Percentiles rank a stretch among this genome's conserved stretches.
Conservation (phyloP, 1,140 invertebrate species). For the Stegodyphus dumicola region DNA sequence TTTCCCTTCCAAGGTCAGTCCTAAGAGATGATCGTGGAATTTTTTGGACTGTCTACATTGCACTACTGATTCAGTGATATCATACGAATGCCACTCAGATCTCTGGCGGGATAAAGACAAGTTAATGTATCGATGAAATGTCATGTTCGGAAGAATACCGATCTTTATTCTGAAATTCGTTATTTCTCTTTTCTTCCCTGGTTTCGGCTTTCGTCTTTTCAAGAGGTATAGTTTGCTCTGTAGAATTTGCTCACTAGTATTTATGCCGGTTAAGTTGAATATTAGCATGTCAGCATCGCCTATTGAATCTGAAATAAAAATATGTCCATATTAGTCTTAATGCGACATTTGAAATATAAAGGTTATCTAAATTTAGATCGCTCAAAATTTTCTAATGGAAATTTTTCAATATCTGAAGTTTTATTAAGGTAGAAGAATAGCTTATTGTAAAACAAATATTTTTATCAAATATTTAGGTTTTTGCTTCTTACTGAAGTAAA, state of each 20-base stretch:
- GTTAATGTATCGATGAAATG: slow-evolving; percentile 9
- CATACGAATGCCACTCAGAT: slow-evolving; percentile 41
- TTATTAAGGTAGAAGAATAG: too few relatives aligned
- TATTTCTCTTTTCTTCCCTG: slow-evolving; percentile 6
- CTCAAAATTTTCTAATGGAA: too few relatives aligned
- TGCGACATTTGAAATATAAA: too few relatives aligned
- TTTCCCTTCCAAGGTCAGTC: slow-evolving; percentile 19
- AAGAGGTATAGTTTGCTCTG: slow-evolving; percentile 41
- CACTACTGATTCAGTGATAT: slow-evolving; percentile 35
- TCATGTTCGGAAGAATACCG: slow-evolving; percentile 30
- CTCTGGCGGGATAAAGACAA: slow-evolving; percentile 13
- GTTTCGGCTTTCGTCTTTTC: slow-evolving; percentile 18
- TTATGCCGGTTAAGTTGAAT: slow-evolving; percentile 68
- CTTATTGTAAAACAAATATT: too few relatives aligned
- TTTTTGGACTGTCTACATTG: slow-evolving; percentile 8
- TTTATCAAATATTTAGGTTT: too few relatives aligned
- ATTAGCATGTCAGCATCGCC: slow-evolving; percentile 62
- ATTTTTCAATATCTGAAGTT: too few relatives aligned
- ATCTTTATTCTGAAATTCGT: slow-evolving; percentile 27
- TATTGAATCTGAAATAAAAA: slow-evolving; percentile 25
- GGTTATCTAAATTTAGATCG: too few relatives aligned
- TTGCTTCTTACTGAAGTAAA: too few relatives aligned
- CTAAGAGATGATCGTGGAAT: slow-evolving; percentile 9
- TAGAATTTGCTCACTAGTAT: slow-evolving; percentile 63
- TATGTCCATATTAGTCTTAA: neutral